Evolutionary conservation across 2,888 invertebrate species (phyloP), one percentile per base, ranked within the genome.

Genomic region (Agrotis clavis): DNA sequence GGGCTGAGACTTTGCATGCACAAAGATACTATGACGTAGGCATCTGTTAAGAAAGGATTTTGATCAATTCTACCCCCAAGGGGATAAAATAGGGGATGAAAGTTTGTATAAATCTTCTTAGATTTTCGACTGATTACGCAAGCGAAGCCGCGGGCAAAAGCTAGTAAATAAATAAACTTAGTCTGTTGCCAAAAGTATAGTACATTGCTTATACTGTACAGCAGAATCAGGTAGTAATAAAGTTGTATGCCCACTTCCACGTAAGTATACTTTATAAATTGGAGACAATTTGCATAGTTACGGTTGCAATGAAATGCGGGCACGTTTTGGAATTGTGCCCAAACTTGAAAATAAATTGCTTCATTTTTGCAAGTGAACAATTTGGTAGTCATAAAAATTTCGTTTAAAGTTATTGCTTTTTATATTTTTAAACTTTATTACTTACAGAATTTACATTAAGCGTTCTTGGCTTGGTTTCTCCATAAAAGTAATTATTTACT

Each of bases 241-340:
- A 66, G 48, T 47, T 13, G 18, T 21, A n/a, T 21, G 16, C 7
- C 53, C 45, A 60, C 25, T 54, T 56, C 35, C 25, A 54, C 21
- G 25, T 64, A 13, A n/a, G 35, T 57, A 57, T 57, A 35, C 35
- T 57, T 81, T 56, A 53, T 81, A 71, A 71, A 67, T 51, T 25
- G 13, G n/a, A 62, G 64, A 76, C 41, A 59, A 61, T 69, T 75
- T 77, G 25, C 72, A 81, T 72, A 63, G 71, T 71, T 51, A 63
- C 51, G 50, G 47, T 30, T 76, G 77, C 69, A 70, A 60, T 57
- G 59, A 63, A 68, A 69, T 69, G 60, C 63, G 65, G 59, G 41
- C 18, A 14, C 6, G 18, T 69, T 80, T 81, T 81, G 79, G 68
- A 81, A 64, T 56, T 47, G 21, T 60, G 79, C 81, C 81, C 48